Base-by-base conservation (phyloP, 2,888 invertebrate species). In the Chorisops tibialis region DNA sequence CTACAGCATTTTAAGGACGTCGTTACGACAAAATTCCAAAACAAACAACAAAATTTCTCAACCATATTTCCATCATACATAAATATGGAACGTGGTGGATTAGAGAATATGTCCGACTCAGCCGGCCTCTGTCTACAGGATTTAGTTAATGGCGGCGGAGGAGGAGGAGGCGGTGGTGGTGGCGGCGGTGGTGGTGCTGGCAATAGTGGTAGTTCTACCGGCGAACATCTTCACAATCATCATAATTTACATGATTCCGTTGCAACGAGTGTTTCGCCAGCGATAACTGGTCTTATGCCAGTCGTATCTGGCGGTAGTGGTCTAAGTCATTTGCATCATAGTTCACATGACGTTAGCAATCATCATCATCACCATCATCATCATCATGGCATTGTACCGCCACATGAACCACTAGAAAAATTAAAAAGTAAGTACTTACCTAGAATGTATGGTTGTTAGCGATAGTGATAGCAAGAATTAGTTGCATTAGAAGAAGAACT, bases 381-480 rank as follows among this genome's bases (percentile, higher is more conserved):
- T 66, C 85, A 85, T 73, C 82, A 83, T 68, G 79, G 80, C 11
- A 75, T 77, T 59, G 81, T 82, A 49, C 81, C 81, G 51, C 81
- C 82, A 38, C 85, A 86, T 73, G 87, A 87, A 75, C 87, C 87
- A 22, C 74, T 87, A 70, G 87, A 87, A 81, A 87, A 87, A 79
- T 81, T 87, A 71, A 87, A 87, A 85, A 84, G 87, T 85, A 75
- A 78, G 78, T 79, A 64, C 16, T 39, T 69, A 47, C n/a, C n/a
- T n/a, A n/a, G n/a, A n/a, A n/a, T n/a, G n/a, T n/a, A n/a, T n/a
- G n/a, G n/a, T n/a, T n/a, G n/a, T n/a, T n/a, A n/a, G n/a, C n/a
- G n/a, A n/a, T n/a, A n/a, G n/a, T n/a, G n/a, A n/a, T n/a, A n/a
- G n/a, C n/a, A n/a, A n/a, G n/a, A n/a, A n/a, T n/a, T n/a, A n/a